Percentiles rank a stretch among this genome's conserved stretches.
Conservation (phyloP, 2,888 invertebrate genomes). For the Melieria omissa region DNA sequence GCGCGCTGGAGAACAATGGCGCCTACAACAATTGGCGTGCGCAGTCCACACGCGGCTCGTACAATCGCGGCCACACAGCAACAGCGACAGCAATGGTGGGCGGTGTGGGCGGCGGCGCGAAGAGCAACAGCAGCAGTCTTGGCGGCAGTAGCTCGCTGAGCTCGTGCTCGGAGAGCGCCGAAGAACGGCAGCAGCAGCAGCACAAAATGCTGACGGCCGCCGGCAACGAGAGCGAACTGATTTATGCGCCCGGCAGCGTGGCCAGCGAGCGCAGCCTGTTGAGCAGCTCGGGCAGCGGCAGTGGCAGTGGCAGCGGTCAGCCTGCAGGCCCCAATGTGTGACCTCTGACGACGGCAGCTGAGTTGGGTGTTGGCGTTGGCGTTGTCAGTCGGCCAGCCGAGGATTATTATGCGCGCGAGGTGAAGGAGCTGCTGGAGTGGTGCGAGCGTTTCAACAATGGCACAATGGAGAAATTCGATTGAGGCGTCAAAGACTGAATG, state of each 20-base stretch:
- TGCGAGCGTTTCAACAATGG: slow-evolving; percentile 61
- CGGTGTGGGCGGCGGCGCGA: slow-evolving; percentile 20
- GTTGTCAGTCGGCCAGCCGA: background rate
- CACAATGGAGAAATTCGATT: slow-evolving; percentile 57
- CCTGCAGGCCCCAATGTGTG: slow-evolving; percentile 58
- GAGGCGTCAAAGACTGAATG: slow-evolving; percentile 10
- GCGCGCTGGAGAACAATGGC: slow-evolving; percentile 32
- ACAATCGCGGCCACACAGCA: slow-evolving; percentile 7
- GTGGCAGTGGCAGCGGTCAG: slow-evolving; percentile 56
- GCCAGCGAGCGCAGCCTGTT: slow-evolving; percentile 65
- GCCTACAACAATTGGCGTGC: slow-evolving; percentile 46
- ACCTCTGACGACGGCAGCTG: slow-evolving; percentile 47
- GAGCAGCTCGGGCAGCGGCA: slow-evolving; percentile 63
- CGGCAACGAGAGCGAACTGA: slow-evolving; percentile 57
- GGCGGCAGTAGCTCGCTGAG: slow-evolving; percentile 50
- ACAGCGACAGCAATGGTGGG: slow-evolving; percentile 10
- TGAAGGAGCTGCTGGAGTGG: slow-evolving; percentile 59
- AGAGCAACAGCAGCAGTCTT: slow-evolving; percentile 45
- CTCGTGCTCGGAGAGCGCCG: slow-evolving; percentile 41
- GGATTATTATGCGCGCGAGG: slow-evolving; percentile 58
- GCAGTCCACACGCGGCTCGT: slow-evolving; percentile 6
- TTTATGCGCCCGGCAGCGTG: slow-evolving; percentile 64
- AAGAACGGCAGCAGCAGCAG: slow-evolving; percentile 33
- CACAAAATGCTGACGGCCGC: slow-evolving; percentile 32
- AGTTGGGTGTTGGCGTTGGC: slow-evolving; percentile 15